phyloP scores from a whole-genome alignment of 2,888 invertebrate species.

The Drosophila paramelanica region DNA sequence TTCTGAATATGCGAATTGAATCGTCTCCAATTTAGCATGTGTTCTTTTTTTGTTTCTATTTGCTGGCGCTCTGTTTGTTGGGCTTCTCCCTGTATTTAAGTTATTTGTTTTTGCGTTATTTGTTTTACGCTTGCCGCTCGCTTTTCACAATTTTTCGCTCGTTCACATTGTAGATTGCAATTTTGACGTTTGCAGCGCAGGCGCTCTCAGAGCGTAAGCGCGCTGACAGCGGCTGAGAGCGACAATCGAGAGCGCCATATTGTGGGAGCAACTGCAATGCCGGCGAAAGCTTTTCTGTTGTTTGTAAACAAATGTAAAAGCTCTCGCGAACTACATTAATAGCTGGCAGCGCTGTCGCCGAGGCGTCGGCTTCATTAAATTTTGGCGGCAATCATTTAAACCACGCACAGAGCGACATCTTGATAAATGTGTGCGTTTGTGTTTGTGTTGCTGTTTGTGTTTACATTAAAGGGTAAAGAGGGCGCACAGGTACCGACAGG shows the following conservation, averaged over 20 bases:
- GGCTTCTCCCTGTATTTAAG: constrained; percentile 24
- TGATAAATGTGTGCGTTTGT: not conserved
- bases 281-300: constrained; percentile 59
- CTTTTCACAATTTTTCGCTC: constrained; percentile 59
- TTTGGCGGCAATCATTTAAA: constrained; percentile 51
- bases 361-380: not conserved
- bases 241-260: not conserved
- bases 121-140: constrained; percentile 24
- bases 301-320: constrained; percentile 66
- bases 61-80: constrained; percentile 5
- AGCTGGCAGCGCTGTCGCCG: constrained; percentile 42
- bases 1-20: constrained; percentile 30
- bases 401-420: not conserved
- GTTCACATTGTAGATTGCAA: constrained; percentile 70
- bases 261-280: constrained; percentile 33
- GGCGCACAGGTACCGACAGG: not conserved
- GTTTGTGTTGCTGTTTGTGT: not conserved
- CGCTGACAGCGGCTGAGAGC: constrained; percentile 1
- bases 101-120: constrained; percentile 15
- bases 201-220: constrained; percentile 45
- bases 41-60: constrained; percentile 6
- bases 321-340: constrained; percentile 19
- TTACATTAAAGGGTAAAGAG: not conserved
- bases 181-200: constrained; percentile 74
- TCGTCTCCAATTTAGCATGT: constrained; percentile 26